Percentiles rank a stretch among this genome's conserved stretches.
These are phyloP conservation scores for Coenonympha glycerion DNA, from an alignment of 2,888 invertebrate species.

Conservation along the genomic window DNA sequence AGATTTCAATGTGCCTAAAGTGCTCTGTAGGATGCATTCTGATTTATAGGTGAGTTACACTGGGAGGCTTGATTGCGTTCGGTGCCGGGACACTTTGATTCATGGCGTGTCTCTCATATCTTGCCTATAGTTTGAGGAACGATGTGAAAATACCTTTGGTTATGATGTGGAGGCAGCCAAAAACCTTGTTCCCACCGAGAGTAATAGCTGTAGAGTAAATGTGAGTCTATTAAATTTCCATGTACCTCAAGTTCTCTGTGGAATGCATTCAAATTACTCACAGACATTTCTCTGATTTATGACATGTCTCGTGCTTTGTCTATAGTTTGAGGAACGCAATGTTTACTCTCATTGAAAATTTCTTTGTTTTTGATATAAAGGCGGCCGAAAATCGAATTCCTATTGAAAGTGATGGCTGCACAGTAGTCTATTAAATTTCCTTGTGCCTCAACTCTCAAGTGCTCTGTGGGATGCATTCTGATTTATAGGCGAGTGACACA, in stretches of 20 bases:
- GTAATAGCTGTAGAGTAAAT: conserved; percentile 9
- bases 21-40: too few relatives aligned
- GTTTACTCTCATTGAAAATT: too few relatives aligned
- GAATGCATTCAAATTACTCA: too few relatives aligned
- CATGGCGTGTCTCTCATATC: conserved; percentile 16
- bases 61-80: conserved; percentile 32
- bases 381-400: background rate
- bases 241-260: conserved; percentile 20
- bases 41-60: too few relatives aligned
- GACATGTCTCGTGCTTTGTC: too few relatives aligned
- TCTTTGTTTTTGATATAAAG: too few relatives aligned
- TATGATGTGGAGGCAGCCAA: background rate
- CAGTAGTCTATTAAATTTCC: conserved; percentile 20
- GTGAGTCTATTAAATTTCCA: conserved; percentile 22
- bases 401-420: conserved; percentile 9
- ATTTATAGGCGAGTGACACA: conserved; percentile 29
- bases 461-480: conserved; percentile 25
- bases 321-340: conserved; percentile 14
- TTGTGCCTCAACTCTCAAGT: conserved; percentile 10
- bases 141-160: too few relatives aligned
- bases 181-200: background rate
- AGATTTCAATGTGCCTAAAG: too few relatives aligned
- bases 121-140: conserved; percentile 12
- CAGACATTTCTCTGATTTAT: conserved; percentile 35
- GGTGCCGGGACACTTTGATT: conserved; percentile 30